These are phyloP conservation scores for Hedya salicella DNA, from an alignment of 2,888 invertebrate genomes.

Conservation along the genomic window DNA sequence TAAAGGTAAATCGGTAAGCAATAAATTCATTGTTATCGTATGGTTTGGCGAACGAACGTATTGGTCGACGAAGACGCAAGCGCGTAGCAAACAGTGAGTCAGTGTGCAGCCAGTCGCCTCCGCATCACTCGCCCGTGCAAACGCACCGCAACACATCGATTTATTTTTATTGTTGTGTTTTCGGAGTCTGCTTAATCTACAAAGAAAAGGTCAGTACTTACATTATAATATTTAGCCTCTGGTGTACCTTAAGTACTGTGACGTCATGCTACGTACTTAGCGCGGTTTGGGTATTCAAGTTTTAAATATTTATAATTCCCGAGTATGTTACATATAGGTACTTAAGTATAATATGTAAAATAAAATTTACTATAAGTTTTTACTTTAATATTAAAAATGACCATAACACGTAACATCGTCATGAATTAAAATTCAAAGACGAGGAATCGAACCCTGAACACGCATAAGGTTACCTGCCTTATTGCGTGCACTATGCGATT, in stretches of 20 bases:
- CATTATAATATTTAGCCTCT: neutral
- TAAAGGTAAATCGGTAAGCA: slow-evolving; percentile 6
- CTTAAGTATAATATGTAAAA: too few species aligned
- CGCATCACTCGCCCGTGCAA: slow-evolving; percentile 53
- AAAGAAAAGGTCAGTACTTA: slow-evolving; percentile 24
- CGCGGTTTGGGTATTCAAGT: too few species aligned
- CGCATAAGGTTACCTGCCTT: too few species aligned
- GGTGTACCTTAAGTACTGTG: too few species aligned
- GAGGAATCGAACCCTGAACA: neutral
- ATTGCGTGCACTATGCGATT: too few species aligned
- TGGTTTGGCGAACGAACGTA: slow-evolving; percentile 5
- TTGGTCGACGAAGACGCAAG: slow-evolving; percentile 44
- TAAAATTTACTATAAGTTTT: too few species aligned
- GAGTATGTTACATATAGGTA: too few species aligned
- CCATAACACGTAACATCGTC: too few species aligned
- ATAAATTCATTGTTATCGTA: slow-evolving; percentile 18
- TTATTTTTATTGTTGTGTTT: slow-evolving; percentile 12
- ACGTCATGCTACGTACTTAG: neutral
- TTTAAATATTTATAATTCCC: too few species aligned
- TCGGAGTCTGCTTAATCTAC: neutral
- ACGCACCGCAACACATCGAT: slow-evolving; percentile 51
- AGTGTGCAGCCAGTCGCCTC: slow-evolving; percentile 56
- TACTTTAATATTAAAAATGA: too few species aligned
- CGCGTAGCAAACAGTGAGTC: slow-evolving; percentile 58
- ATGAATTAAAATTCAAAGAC: neutral